These are phyloP conservation scores for Abrostola tripartita DNA, from an alignment of 2,888 invertebrate genomes.

Conservation along the genomic window DNA sequence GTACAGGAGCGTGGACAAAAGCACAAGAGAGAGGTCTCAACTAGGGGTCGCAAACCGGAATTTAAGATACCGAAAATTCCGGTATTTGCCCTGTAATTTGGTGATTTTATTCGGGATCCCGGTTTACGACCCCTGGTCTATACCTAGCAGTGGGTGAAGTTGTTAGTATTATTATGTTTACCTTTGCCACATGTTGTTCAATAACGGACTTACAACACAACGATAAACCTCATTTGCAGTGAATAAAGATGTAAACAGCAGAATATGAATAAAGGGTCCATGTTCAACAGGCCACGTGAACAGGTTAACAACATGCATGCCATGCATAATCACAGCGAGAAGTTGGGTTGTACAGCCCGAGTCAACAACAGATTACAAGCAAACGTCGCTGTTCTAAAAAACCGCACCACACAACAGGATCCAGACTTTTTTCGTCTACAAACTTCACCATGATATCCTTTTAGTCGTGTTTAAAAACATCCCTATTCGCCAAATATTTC, in stretches of 20 bases:
- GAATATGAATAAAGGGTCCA: neutral
- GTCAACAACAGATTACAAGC: conserved; percentile 8
- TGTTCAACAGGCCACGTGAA: neutral
- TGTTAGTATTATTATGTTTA: no score
- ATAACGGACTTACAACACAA: no score
- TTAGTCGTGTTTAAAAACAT: conserved; percentile 35
- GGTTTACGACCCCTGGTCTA: no score
- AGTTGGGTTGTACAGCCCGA: conserved; percentile 4
- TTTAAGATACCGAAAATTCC: no score
- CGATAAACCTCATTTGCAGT: neutral
- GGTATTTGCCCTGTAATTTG: no score
- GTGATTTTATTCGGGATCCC: no score
- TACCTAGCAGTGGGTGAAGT: no score
- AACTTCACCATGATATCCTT: conserved; percentile 43
- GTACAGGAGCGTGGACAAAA: no score
- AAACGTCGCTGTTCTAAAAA: conserved; percentile 35
- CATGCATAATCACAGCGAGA: neutral
- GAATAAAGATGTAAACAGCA: neutral
- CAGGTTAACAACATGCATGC: neutral
- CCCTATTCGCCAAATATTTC: conserved; percentile 38
- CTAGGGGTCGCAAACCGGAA: no score
- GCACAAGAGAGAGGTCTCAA: no score
- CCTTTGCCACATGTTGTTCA: no score
- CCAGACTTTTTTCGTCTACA: conserved; percentile 42
- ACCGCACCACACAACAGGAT: conserved; percentile 21